Conservation (phyloP, 2,113 vertebrate species). For the Hyla sarda region DNA sequence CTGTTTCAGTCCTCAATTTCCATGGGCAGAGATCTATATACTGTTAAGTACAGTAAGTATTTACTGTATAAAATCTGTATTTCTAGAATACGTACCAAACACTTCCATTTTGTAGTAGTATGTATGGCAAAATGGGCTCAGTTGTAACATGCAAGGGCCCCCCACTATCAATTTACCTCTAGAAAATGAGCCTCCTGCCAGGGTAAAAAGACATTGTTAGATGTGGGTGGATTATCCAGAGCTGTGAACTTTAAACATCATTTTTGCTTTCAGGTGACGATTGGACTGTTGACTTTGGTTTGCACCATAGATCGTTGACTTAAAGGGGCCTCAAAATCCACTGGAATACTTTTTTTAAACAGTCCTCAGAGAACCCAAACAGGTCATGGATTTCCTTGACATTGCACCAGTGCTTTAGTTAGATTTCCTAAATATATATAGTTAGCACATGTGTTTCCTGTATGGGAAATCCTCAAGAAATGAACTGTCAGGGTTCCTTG, state of each 20-base stretch:
- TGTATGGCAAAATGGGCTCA: background rate
- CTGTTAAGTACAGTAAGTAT: background rate
- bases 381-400: background rate
- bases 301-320: background rate
- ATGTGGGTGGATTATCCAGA: background rate
- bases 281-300: background rate
- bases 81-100: background rate
- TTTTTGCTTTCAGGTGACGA: background rate
- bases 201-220: background rate
- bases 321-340: background rate
- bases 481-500: background rate
- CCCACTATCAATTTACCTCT: background rate
- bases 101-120: conserved; percentile 1
- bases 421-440: background rate
- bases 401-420: background rate
- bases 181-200: background rate
- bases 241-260: no score
- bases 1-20: background rate
- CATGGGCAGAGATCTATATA: background rate
- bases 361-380: background rate
- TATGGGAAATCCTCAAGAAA: background rate
- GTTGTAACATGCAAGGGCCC: background rate
- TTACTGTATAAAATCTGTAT: background rate
- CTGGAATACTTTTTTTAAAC: background rate
- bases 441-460: background rate